These are phyloP conservation scores for Tapirus terrestris DNA, from an alignment of 2,113 vertebrate species.

Conservation along the genomic window DNA sequence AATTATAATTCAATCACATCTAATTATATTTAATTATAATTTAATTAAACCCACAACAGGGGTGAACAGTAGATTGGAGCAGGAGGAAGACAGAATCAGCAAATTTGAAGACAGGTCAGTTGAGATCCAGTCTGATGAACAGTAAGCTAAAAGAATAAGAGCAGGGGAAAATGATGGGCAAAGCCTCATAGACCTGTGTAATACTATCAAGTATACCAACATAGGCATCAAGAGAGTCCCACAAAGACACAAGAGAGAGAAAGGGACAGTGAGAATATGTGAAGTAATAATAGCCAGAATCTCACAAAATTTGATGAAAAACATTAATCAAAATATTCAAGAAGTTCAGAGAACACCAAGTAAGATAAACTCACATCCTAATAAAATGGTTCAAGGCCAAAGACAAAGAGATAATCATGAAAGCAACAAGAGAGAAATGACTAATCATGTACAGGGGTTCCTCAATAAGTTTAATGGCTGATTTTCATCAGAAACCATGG, in stretches of 20 bases:
- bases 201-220: neutral
- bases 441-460: neutral
- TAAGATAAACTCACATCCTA: neutral
- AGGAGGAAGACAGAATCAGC: neutral
- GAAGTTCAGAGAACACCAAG: neutral
- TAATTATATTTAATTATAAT: too few species aligned
- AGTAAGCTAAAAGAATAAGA: neutral
- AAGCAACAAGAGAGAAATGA: neutral
- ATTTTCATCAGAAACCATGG: neutral
- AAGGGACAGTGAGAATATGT: neutral
- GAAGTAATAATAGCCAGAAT: neutral
- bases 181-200: neutral
- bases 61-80: neutral
- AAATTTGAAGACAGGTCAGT: neutral
- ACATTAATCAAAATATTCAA: neutral
- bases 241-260: neutral
- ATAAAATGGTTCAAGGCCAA: neutral
- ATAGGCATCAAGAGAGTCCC: neutral
- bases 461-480: neutral
- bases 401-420: neutral
- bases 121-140: neutral
- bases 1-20: too few species aligned
- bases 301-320: neutral
- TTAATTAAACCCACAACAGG: neutral
- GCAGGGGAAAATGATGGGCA: neutral